Base-by-base conservation (phyloP, 2,797 vertebrate genomes). In the Argentina silus region DNA sequence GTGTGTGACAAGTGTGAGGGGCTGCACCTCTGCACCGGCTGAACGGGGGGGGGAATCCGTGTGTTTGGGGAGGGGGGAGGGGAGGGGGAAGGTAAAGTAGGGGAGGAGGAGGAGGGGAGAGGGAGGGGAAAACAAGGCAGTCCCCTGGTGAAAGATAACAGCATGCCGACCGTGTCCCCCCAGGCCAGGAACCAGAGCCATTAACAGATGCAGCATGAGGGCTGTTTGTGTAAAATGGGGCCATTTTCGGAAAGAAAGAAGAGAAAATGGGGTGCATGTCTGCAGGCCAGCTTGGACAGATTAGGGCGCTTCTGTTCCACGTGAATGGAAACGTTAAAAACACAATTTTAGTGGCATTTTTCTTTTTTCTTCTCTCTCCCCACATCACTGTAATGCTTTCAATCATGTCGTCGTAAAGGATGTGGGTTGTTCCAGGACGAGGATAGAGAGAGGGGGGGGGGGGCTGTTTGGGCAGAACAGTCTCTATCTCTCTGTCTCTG, bases 171-270 rank as follows among this genome's bases (percentile, higher is more conserved):
- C 72, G 65, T 50, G 75, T 83, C 78, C 87, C 90, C 86, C 48
- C 80, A 81, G 86, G 88, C 81, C 82, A 86, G 19, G 59, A 85
- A 79, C 78, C 81, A 77, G 80, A 83, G 51, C 81, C 84, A 90
- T 92, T 92, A 91, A 86, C 81, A 80, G 61, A 81, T 78, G 62
- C 79, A 72, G 72, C 74, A 83, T 68, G 78, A 80, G 70, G 81
- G 64, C 77, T 75, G 73, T 81, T 76, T 77, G 73, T 80, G 83
- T 80, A 80, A 87, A 80, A 73, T 78, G 67, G 69, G 69, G 70
- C 67, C 81, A 73, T 77, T 84, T 75, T 59, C 51, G 68, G 71
- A 76, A 77, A 55, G 55, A 14, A 12, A 36, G 63, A 76, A 0
- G 3, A 19, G 60, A 59, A 9, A 7, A 5, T 44, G 48, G 70